A percentile compares a stretch with the other conserved stretches of the same genome.
phyloP scores from a whole-genome alignment of 2,888 invertebrate genomes.

The Melipona bicolor region DNA sequence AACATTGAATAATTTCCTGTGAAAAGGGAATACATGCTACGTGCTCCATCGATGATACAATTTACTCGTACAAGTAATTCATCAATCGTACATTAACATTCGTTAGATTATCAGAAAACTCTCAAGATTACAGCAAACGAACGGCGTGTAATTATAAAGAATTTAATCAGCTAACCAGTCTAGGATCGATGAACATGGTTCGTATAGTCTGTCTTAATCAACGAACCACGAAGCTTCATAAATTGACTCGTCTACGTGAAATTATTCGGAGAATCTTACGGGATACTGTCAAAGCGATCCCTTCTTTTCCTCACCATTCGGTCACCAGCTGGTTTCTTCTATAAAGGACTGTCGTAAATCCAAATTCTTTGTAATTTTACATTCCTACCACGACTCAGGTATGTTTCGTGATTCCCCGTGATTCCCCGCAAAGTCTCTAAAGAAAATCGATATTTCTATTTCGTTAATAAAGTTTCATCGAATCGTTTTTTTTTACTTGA shows the following conservation, averaged over 20 bases:
- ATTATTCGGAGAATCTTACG: constrained; percentile 54
- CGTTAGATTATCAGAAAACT: neutral
- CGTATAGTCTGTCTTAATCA: constrained; percentile 43
- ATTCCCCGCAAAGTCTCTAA: constrained; percentile 17
- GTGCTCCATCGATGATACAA: neutral
- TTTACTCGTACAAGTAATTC: neutral
- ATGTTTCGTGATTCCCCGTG: constrained; percentile 59
- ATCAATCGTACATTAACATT: constrained; percentile 3
- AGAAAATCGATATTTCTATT: constrained; percentile 37
- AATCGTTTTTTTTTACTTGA: too few relatives aligned
- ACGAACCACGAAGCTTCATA: constrained; percentile 30
- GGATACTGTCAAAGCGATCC: constrained; percentile 51
- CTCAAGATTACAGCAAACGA: constrained; percentile 7
- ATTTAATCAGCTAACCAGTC: constrained; percentile 32
- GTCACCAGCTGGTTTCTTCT: constrained; percentile 6
- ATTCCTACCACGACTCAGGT: constrained; percentile 74
- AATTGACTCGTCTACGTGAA: constrained; percentile 65
- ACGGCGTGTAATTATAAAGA: constrained; percentile 26
- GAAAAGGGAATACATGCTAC: neutral
- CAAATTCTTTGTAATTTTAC: constrained; percentile 63
- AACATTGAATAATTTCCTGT: neutral
- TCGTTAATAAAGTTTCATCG: constrained; percentile 34
- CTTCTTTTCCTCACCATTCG: constrained; percentile 14
- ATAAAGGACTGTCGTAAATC: constrained; percentile 53
- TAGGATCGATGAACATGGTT: constrained; percentile 23